A percentile compares a stretch with the other conserved stretches of the same genome.
phyloP scores from a whole-genome alignment of 2,113 vertebrate genomes.

The Halichoerus grypus region DNA sequence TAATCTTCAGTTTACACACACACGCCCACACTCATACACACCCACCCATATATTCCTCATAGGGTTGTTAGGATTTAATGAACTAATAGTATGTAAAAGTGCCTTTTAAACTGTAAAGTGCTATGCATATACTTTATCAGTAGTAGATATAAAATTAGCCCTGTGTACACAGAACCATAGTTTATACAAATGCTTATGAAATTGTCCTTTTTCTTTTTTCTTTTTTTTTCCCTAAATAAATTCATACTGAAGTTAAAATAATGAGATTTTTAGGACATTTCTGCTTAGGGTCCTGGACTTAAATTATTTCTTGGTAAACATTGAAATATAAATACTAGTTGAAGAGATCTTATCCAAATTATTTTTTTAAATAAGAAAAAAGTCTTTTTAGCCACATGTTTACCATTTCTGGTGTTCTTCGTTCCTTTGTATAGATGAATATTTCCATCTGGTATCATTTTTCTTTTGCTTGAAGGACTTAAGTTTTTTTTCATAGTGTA shows the following conservation, averaged over 20 bases:
- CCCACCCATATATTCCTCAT: background rate
- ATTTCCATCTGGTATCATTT: background rate
- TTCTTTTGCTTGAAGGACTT: background rate
- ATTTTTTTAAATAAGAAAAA: background rate
- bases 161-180: background rate
- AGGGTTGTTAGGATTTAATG: background rate
- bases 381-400: background rate
- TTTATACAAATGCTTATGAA: background rate
- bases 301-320: slow-evolving; percentile 25
- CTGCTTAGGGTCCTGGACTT: background rate
- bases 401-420: background rate
- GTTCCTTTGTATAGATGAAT: background rate
- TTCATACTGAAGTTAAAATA: background rate
- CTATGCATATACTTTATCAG: background rate
- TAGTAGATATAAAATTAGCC: background rate
- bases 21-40: background rate
- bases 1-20: background rate
- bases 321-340: slow-evolving; percentile 3
- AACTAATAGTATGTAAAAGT: background rate
- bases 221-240: background rate
- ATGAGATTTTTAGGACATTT: background rate
- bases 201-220: background rate
- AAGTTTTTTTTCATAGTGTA: background rate
- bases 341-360: background rate
- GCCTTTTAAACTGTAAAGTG: background rate